phyloP scores from a whole-genome alignment of 2,888 invertebrate genomes.

The Coremacera marginata region DNA sequence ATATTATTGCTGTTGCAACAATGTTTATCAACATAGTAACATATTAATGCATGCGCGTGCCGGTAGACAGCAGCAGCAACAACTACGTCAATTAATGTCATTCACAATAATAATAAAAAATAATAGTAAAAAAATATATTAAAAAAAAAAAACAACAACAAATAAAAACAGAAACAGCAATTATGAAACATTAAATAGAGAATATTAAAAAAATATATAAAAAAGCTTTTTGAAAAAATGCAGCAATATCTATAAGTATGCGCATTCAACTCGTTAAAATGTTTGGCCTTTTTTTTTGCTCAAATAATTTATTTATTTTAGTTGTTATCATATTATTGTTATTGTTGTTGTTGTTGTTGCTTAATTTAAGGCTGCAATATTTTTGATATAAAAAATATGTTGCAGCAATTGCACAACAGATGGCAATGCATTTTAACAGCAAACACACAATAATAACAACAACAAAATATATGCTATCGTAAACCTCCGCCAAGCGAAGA shows the following conservation, averaged over 20 bases:
- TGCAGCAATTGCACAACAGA: neutral
- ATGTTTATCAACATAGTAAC: neutral
- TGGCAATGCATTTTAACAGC: neutral
- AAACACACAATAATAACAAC: neutral
- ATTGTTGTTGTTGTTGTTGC: neutral
- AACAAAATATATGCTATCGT: neutral
- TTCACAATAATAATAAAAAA: neutral
- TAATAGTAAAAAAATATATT: neutral
- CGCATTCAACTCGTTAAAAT: neutral
- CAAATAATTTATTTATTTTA: neutral
- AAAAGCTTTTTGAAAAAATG: neutral
- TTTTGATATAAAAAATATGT: neutral
- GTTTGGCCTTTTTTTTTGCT: neutral
- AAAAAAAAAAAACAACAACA: neutral
- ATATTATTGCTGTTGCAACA: slow-evolving; percentile 15
- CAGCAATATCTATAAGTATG: neutral
- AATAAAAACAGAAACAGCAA: neutral
- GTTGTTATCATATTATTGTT: neutral
- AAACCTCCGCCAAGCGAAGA: slow-evolving; percentile 4
- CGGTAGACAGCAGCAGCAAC: neutral
- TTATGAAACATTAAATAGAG: neutral
- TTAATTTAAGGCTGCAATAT: neutral
- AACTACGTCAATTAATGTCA: neutral
- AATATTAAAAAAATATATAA: neutral
- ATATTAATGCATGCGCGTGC: slow-evolving; percentile 6